phyloP scores from a whole-genome alignment of 2,113 vertebrate species.

The Pagrus major region DNA sequence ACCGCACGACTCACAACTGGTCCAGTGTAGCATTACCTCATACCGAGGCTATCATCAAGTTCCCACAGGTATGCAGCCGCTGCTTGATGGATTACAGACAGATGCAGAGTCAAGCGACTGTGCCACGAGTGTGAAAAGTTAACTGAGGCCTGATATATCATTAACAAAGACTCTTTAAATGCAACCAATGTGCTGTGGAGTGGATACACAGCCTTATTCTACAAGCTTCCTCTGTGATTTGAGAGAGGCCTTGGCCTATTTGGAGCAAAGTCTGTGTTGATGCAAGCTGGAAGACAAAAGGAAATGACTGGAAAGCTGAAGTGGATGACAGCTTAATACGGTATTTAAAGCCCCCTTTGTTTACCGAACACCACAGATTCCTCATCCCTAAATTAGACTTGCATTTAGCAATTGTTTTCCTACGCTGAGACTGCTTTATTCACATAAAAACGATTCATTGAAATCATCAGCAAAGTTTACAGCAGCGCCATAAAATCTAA shows the following conservation, averaged over 20 bases:
- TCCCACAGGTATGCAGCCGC: slow-evolving; percentile 58
- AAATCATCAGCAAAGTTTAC: slow-evolving; percentile 57
- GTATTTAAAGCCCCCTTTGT: slow-evolving; percentile 57
- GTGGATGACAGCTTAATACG: slow-evolving; percentile 49
- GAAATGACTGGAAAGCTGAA: slow-evolving; percentile 59
- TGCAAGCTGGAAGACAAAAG: slow-evolving; percentile 51
- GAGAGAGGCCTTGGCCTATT: slow-evolving; percentile 59
- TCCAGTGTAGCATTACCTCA: slow-evolving; percentile 76
- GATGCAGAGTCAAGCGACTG: slow-evolving; percentile 63
- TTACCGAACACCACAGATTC: slow-evolving; percentile 33
- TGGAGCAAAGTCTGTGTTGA: slow-evolving; percentile 37
- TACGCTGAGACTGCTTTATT: slow-evolving; percentile 18
- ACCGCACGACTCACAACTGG: slow-evolving; percentile 21
- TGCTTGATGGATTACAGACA: slow-evolving; percentile 79
- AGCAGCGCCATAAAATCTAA: slow-evolving; percentile 53
- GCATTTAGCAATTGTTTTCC: slow-evolving; percentile 47
- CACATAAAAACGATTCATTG: slow-evolving; percentile 43
- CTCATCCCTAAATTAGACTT: slow-evolving; percentile 44
- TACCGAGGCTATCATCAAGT: slow-evolving; percentile 67
- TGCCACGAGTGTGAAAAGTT: slow-evolving; percentile 33
- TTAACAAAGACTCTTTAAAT: slow-evolving; percentile 41
- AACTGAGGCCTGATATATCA: slow-evolving; percentile 35
- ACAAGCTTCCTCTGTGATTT: slow-evolving; percentile 45
- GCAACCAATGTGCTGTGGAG: background rate
- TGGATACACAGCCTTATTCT: slow-evolving; percentile 11